phyloP scores from a whole-genome alignment of 2,113 vertebrate genomes.

The Dipodomys spectabilis region DNA sequence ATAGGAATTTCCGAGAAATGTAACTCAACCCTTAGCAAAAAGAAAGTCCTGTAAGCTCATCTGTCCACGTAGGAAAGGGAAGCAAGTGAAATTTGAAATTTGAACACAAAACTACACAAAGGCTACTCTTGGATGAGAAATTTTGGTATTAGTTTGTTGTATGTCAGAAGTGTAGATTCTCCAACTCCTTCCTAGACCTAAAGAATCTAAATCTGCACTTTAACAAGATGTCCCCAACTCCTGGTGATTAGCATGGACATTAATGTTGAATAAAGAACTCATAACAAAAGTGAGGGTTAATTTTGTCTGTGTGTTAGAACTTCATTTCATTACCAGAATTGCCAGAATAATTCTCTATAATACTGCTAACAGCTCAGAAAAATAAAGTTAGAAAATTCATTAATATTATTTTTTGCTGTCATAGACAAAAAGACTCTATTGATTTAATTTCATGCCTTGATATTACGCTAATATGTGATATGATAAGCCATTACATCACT shows the following conservation, averaged over 20 bases:
- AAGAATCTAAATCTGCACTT: not conserved
- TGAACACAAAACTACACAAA: not conserved
- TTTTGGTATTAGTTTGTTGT: not conserved
- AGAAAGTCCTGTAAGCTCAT: not conserved
- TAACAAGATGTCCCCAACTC: not conserved
- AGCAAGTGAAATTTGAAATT: not conserved
- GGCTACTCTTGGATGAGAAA: not conserved
- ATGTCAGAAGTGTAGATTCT: not conserved
- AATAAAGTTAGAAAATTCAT: conserved; percentile 40
- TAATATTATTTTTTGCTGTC: conserved; percentile 55
- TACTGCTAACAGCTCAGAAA: not conserved
- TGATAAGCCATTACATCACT: not conserved
- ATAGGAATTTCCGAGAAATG: not conserved
- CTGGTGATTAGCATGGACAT: not conserved
- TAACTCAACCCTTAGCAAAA: not conserved
- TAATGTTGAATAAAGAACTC: not conserved
- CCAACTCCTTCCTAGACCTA: not conserved
- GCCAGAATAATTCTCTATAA: conserved; percentile 2
- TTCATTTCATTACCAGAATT: not conserved
- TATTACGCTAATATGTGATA: conserved; percentile 14
- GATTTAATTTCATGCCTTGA: conserved; percentile 2
- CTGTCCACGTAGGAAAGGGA: not conserved
- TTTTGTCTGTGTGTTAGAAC: conserved; percentile 2
- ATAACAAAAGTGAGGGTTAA: conserved; percentile 25
- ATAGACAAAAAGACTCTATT: conserved; percentile 16